Evolutionary conservation across 2,888 invertebrate genomes (phyloP).

Genomic region (Tachina fera): DNA sequence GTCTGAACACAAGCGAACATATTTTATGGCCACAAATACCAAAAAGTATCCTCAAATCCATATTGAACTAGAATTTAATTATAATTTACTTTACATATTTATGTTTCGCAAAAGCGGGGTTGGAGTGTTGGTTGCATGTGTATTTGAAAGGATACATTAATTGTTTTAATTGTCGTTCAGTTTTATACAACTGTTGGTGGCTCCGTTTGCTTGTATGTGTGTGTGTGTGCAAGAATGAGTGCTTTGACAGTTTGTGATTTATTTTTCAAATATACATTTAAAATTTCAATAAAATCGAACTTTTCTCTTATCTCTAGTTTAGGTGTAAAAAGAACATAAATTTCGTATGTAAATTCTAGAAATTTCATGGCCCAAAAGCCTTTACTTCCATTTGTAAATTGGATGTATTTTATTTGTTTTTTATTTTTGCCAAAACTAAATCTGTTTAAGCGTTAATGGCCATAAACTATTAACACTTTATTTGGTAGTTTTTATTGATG

Average conservation of each 20-base stretch:
- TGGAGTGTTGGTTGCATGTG: background rate
- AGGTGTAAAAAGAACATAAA: conserved; percentile 42
- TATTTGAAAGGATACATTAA: conserved; percentile 52
- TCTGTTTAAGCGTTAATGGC: conserved; percentile 50
- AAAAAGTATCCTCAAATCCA: conserved; percentile 38
- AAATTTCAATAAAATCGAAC: background rate
- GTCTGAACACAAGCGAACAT: background rate
- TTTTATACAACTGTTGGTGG: background rate
- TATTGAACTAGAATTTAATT: conserved; percentile 67
- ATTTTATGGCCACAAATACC: conserved; percentile 6
- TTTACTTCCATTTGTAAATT: conserved; percentile 39
- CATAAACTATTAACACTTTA: conserved; percentile 66
- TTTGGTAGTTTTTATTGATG: conserved; percentile 35
- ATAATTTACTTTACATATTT: conserved; percentile 52
- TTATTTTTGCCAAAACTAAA: background rate
- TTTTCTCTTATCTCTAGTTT: conserved; percentile 59
- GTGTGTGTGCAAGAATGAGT: background rate
- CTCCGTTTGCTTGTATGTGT: background rate
- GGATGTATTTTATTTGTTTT: background rate
- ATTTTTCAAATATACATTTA: conserved; percentile 24
- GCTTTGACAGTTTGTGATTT: conserved; percentile 58
- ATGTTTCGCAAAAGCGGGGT: background rate
- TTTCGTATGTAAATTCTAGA: conserved; percentile 20
- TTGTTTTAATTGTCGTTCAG: conserved; percentile 63
- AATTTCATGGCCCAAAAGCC: conserved; percentile 21